Evolutionary conservation across 2,888 invertebrate species (phyloP).

Genomic region (Drosophila nr. perissopoda): DNA sequence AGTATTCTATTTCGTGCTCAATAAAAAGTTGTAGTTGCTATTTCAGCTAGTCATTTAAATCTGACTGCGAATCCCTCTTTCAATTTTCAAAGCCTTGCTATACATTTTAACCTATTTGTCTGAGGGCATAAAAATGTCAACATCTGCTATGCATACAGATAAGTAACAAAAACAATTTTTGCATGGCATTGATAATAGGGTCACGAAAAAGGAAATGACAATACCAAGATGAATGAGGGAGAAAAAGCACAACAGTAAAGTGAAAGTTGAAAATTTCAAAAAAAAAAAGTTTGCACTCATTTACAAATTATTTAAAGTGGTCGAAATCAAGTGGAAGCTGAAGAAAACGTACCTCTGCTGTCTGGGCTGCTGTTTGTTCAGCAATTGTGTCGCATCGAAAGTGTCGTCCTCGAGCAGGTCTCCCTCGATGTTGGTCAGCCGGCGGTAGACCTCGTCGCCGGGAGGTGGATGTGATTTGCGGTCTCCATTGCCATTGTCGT

Average conservation of each 20-base stretch:
- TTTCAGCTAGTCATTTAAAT: not conserved
- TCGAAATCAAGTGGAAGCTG: not conserved
- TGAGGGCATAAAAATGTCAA: not conserved
- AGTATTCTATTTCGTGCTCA: not conserved
- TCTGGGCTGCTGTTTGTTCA: conserved; percentile 80
- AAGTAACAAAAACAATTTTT: conserved; percentile 2
- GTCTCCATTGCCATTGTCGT: conserved; percentile 61
- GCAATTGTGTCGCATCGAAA: conserved; percentile 83
- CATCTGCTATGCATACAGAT: not conserved
- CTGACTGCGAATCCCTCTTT: not conserved
- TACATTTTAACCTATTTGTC: not conserved
- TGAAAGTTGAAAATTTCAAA: conserved; percentile 26
- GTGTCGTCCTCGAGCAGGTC: conserved; percentile 84
- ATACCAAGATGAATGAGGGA: conserved; percentile 12
- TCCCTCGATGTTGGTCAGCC: conserved; percentile 82
- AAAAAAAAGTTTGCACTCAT: conserved; percentile 52
- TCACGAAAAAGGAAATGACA: conserved; percentile 10
- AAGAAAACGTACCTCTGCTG: conserved; percentile 80
- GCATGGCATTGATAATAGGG: conserved; percentile 30
- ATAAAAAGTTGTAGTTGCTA: not conserved
- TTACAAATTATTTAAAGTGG: not conserved
- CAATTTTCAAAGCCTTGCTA: not conserved
- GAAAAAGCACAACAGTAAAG: conserved; percentile 28
- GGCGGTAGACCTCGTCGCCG: conserved; percentile 81
- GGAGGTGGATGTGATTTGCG: conserved; percentile 55